Evolutionary conservation across 1,140 invertebrate genomes (phyloP).

Genomic region (Drosophila parvula): DNA sequence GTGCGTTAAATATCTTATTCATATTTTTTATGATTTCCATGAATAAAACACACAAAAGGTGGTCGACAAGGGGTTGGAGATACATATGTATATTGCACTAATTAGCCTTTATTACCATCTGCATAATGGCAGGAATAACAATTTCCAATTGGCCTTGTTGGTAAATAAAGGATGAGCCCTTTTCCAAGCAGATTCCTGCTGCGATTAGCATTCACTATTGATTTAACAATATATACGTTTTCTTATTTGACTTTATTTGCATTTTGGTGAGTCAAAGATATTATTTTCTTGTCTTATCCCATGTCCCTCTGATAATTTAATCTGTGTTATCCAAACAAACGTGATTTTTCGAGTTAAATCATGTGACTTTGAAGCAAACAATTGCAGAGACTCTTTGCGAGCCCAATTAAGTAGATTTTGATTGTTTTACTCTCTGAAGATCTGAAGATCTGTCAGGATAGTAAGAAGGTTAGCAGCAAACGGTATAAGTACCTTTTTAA

Average conservation of each 20-base stretch:
- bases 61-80: too few relatives aligned
- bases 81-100: background rate
- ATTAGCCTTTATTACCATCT: background rate
- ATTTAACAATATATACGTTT: conserved; percentile 4
- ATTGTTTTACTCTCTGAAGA: background rate
- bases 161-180: too few relatives aligned
- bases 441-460: background rate
- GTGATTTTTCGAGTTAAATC: background rate
- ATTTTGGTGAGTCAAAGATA: background rate
- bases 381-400: background rate
- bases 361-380: conserved; percentile 3
- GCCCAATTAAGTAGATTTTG: background rate
- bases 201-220: conserved; percentile 2
- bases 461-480: background rate
- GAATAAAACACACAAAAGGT: background rate
- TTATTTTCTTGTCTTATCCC: background rate
- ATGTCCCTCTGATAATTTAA: background rate
- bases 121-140: background rate
- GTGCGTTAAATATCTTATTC: background rate
- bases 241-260: background rate
- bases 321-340: background rate
- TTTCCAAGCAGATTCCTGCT: background rate
- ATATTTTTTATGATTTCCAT: background rate
- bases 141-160: conserved; percentile 7
- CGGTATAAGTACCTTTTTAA: background rate